Base-by-base conservation (phyloP, 2,888 invertebrate species). In the Melieria picta region DNA sequence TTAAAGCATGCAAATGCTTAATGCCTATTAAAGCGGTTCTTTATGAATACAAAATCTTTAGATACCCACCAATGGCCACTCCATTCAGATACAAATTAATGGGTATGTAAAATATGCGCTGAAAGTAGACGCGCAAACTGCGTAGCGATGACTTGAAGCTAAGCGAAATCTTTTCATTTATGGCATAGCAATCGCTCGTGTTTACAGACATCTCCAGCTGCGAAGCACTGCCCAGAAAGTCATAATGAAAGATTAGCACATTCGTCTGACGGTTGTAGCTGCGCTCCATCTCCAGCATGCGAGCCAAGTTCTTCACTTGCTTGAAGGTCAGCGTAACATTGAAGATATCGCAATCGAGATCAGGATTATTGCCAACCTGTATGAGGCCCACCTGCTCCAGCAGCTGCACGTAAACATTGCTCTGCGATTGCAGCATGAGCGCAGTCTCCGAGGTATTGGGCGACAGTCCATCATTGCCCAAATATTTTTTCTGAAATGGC, bases 121-220 rank as follows among this genome's bases (percentile, higher is more conserved):
- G 80, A 47, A 89, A 87, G 77, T 89, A 89, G 43, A 86, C 80
- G 11, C 82, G 83, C 42, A 89, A 79, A 48, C 86, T 82, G 42
- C 76, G 75, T 9, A 88, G 74, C 0, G 89, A 88, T 9, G 88
- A 88, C 78, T 88, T 86, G 73, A 89, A 87, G 64, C 86, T 85
- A 46, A 89, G 77, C 3, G 87, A 82, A 6, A 89, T 83, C 77
- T 88, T 88, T 72, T 89, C 88, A 77, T 88, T 86, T 0, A 89
- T 80, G 0, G 76, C 69, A 75, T 85, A 85, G 11, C 77, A 76
- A 58, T 85, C 85, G 11, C 82, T 79, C 3, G 78, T 78, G 65
- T 83, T 85, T n/a, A 80, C 69, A 48, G 78, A 75, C 7, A 86
- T 72, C 6, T 80, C 79, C 30, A 83, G 77, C 64, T 83, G 78